A percentile compares a stretch with the other conserved stretches of the same genome.
Conservation (phyloP, 2,113 vertebrate genomes). For the Antigone vipio region DNA sequence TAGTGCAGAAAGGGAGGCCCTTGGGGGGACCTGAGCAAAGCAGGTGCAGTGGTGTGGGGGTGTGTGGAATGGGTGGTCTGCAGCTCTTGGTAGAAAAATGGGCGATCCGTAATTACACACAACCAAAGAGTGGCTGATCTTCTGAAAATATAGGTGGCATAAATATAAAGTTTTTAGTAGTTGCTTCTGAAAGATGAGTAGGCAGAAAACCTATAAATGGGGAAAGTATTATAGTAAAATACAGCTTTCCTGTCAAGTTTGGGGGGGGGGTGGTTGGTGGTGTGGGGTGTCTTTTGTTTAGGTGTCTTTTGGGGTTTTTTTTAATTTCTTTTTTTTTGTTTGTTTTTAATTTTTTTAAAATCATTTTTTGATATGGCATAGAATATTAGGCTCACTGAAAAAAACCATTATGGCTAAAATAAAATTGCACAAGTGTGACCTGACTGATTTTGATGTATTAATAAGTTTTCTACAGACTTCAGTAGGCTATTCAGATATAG, state of each 20-base stretch:
- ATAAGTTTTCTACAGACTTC: neutral
- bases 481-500: neutral
- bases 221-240: neutral
- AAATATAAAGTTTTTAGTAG: neutral
- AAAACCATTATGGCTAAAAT: neutral
- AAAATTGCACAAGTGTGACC: neutral
- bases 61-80: neutral
- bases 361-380: rapidly evolving
- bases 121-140: neutral
- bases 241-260: neutral
- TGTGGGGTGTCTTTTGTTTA: no score
- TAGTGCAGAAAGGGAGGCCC: neutral
- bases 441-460: neutral
- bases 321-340: neutral
- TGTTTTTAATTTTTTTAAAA: no score
- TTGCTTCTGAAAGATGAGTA: neutral
- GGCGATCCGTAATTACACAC: neutral
- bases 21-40: neutral
- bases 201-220: neutral
- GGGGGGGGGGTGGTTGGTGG: no score
- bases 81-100: neutral
- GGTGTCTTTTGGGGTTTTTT: no score
- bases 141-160: neutral
- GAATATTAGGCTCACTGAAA: neutral
- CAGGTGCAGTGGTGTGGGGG: rapidly evolving